Evolutionary conservation across 2,888 invertebrate genomes (phyloP), one percentile per base, ranked within the genome.

Genomic region (Helobdella robusta): DNA sequence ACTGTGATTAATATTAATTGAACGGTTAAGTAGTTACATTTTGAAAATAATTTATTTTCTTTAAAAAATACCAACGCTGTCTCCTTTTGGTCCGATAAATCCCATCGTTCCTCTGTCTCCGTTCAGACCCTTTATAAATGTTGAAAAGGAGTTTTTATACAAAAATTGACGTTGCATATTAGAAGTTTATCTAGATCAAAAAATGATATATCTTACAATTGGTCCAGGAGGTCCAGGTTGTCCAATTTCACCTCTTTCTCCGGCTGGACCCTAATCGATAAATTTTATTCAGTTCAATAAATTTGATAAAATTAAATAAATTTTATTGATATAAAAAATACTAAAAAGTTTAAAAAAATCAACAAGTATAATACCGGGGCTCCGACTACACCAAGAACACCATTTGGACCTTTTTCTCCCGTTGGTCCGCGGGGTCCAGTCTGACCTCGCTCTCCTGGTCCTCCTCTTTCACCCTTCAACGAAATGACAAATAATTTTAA

Each of bases 371-470:
- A 35, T 44, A 66, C 66, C 8, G 66, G 66, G n/a, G 67, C 67
- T 44, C 67, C 67, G 54, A 59, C 54, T 20, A 65, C 67, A 52
- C 67, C 67, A 15, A 54, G 18, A 25, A 60, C 30, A 1, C 91
- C 91, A 73, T 83, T 81, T 2, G 85, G 84, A 1, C 89, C 91
- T 61, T 86, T 82, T 78, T 88, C 88, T 44, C 92, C 92, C 69
- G 88, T 80, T 72, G 86, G 79, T 71, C 89, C 89, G 62, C 86
- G 85, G 18, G 84, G 80, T 68, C 89, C 89, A 15, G 83, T 76
- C 30, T 83, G 76, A 62, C 89, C 88, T 15, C 85, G 81, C 40
- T 66, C 66, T 36, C 66, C 66, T 11, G 66, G 66, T 20, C 64
- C 66, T 50, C 66, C 66, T 50, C 66, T 63, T 20, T 66, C 66